Percentiles rank a stretch among this genome's conserved stretches.
phyloP scores from a whole-genome alignment of 2,888 invertebrate species.

The Luperina nickerlii region DNA sequence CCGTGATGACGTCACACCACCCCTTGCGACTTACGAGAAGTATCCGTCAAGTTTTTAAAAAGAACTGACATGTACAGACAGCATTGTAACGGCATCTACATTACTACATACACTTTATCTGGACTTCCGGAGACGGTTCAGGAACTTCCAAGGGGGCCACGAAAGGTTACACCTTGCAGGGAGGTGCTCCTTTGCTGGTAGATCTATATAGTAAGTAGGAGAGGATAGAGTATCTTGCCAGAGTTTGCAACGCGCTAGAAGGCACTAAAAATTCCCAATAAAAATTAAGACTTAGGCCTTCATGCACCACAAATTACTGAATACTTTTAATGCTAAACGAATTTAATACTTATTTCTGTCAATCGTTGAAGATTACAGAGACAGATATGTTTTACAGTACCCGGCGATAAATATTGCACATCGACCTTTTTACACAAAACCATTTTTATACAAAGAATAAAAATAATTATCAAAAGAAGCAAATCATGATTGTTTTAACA shows the following conservation, averaged over 20 bases:
- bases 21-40: slow-evolving; percentile 30
- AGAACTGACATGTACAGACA: background rate
- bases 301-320: background rate
- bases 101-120: background rate
- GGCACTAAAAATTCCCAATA: background rate
- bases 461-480: too few species aligned
- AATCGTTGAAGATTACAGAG: too few species aligned
- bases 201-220: background rate
- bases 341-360: too few species aligned
- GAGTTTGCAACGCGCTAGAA: too few species aligned
- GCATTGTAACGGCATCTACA: background rate
- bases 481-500: too few species aligned
- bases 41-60: slow-evolving; percentile 1
- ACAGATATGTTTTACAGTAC: too few species aligned
- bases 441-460: too few species aligned
- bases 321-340: too few species aligned
- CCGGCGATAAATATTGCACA: too few species aligned
- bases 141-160: background rate
- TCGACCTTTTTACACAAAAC: too few species aligned
- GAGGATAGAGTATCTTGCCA: background rate
- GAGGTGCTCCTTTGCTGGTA: background rate
- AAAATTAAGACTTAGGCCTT: background rate
- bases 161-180: background rate
- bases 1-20: slow-evolving; percentile 32
- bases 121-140: background rate